phyloP scores from a whole-genome alignment of 2,113 vertebrate genomes.

The Suricata suricatta region DNA sequence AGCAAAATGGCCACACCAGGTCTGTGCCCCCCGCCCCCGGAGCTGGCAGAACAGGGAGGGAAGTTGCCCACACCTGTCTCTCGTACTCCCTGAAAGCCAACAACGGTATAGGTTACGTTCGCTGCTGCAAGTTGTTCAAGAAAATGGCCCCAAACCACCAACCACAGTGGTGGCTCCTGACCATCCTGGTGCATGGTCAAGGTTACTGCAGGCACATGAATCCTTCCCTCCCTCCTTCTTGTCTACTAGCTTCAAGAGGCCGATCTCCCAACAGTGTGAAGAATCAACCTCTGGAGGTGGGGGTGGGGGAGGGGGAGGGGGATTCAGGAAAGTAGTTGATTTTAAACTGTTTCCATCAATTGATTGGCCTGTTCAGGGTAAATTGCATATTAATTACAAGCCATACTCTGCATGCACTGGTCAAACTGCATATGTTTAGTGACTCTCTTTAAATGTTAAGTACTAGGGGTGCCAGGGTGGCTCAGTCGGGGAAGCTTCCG shows the following conservation, averaged over 20 bases:
- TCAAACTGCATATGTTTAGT: background rate
- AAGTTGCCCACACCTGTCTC: rapidly evolving
- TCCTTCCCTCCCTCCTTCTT: background rate
- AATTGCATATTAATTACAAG: background rate
- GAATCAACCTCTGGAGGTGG: too few species aligned
- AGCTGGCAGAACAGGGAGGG: background rate
- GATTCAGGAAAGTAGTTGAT: background rate
- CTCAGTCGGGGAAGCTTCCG: too few species aligned
- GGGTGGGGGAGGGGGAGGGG: rapidly evolving
- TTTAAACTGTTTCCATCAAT: background rate
- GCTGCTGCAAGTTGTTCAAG: rapidly evolving
- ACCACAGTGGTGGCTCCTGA: rapidly evolving
- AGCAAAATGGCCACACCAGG: background rate
- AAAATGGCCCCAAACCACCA: background rate
- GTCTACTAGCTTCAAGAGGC: background rate
- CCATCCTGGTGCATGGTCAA: rapidly evolving
- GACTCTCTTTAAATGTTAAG: background rate
- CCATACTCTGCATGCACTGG: background rate
- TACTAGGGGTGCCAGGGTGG: background rate
- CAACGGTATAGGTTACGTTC: rapidly evolving
- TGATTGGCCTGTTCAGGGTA: background rate
- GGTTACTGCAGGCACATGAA: rapidly evolving
- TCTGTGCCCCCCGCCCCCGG: rapidly evolving
- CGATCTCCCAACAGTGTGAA: rapidly evolving
- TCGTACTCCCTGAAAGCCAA: background rate